Conservation (phyloP, 2,888 invertebrate genomes). For the Eristalis tenax region DNA sequence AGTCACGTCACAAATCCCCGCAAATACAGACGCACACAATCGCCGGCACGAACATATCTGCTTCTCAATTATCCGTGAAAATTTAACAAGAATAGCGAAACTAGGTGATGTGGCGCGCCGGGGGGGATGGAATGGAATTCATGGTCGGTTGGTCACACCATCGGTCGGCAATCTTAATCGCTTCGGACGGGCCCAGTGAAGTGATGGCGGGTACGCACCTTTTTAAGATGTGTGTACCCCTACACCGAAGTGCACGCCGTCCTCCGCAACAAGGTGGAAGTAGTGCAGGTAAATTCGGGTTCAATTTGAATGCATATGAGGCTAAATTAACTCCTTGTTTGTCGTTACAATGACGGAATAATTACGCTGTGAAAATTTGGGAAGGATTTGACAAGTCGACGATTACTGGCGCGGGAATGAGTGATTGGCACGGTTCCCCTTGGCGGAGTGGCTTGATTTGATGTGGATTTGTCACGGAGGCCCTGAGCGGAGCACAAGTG, state of each 20-base stretch:
- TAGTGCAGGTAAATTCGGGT: neutral
- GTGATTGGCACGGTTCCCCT: neutral
- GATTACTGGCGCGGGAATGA: neutral
- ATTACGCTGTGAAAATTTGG: neutral
- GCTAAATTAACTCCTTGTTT: slow-evolving; percentile 16
- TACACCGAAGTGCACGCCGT: neutral
- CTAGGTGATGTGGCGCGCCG: slow-evolving; percentile 12
- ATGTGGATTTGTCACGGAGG: neutral
- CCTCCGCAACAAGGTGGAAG: neutral
- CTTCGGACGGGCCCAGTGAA: slow-evolving; percentile 47
- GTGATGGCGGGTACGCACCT: slow-evolving; percentile 53
- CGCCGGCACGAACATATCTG: slow-evolving; percentile 37
- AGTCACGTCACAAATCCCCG: neutral
- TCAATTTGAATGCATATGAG: slow-evolving; percentile 26
- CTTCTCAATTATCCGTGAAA: slow-evolving; percentile 67
- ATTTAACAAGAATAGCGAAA: slow-evolving; percentile 62
- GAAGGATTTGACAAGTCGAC: neutral
- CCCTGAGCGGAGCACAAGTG: neutral
- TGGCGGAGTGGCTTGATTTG: neutral
- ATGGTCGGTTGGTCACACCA: slow-evolving; percentile 50
- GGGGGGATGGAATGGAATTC: slow-evolving; percentile 25
- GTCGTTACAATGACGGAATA: neutral
- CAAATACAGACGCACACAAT: neutral
- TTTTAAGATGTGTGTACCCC: slow-evolving; percentile 23
- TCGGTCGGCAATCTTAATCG: slow-evolving; percentile 55